Evolutionary conservation across 2,113 vertebrate species (phyloP).

Genomic region (Uropsilus gracilis): DNA sequence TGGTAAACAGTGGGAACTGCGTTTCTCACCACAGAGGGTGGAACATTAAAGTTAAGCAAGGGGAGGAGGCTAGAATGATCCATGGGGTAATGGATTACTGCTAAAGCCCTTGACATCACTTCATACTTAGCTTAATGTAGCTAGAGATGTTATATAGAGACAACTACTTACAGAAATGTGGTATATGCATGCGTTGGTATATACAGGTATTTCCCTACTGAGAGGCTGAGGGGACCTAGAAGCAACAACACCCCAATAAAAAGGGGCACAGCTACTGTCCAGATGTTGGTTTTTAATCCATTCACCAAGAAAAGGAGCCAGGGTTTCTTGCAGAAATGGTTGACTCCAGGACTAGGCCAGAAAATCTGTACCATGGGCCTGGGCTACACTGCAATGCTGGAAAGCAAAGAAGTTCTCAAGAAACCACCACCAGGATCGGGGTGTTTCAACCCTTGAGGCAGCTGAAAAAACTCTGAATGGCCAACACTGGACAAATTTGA

Average conservation of each 20-base stretch:
- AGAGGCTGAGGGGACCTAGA: not conserved
- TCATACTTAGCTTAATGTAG: conserved; percentile 30
- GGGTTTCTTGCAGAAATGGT: not conserved
- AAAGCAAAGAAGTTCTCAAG: not conserved
- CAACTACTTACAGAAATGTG: not conserved
- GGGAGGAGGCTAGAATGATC: not conserved
- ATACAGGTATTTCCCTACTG: not conserved
- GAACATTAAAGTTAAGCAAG: conserved; percentile 7
- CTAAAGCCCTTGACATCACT: not conserved
- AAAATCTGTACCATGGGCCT: not conserved
- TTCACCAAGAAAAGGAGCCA: not conserved
- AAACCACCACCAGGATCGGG: not conserved
- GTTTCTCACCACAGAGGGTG: conserved; percentile 1
- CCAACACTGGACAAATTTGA: not conserved
- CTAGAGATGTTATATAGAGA: not conserved
- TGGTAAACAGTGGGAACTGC: not conserved
- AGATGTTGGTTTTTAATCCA: not conserved
- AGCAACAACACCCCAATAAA: not conserved
- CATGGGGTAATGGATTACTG: not conserved
- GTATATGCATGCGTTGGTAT: not conserved
- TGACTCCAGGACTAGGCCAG: not conserved
- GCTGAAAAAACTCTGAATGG: not conserved
- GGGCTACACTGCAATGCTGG: not conserved
- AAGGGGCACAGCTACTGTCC: not conserved
- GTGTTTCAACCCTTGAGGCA: not conserved